Evolutionary conservation across 2,113 vertebrate genomes (phyloP), one percentile per base, ranked within the genome.

Genomic region (Neodon shergylaensis): DNA sequence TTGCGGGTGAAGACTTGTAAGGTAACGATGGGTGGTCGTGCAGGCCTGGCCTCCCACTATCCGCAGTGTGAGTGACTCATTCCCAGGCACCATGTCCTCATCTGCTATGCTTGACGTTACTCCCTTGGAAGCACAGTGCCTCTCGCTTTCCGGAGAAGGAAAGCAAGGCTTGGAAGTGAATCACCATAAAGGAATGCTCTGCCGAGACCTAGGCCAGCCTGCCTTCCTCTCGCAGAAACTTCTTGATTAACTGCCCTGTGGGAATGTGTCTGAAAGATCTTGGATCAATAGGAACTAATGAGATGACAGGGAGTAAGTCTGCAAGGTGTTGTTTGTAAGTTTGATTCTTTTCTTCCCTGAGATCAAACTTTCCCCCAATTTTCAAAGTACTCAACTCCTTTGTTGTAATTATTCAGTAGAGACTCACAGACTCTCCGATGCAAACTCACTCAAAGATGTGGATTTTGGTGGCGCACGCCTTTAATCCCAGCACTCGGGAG

Each of bases 331-430:
- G 17, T 72, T 78, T 87, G 31, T 54, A 78, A 70, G 6, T 88
- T 91, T 78, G 31, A 42, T 61, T 21, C 66, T 58, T 31, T 31
- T 16, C 11, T 42, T 28, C 3, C 2, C 52, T 6, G 70, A 44
- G 16, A 87, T 94, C 73, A 68, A 68, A 91, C 73, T 94, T 95
- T 66, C 28, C n/a, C 82, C 54, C 44, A 58, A 73, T 26, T 89
- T 96, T 47, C 58, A 92, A 90, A 96, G 70, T 44, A 84, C 24
- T 76, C n/a, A 65, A 26, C 42, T 79, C 9, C 44, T 74, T 63
- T 24, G 4, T 79, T 96, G 66, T 90, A 94, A 90, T 94, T 82
- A 81, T 26, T 88, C 42, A 5, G 12, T 49, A 72, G 90, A 94
- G 49, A 52, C 61, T 58, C 47, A 52, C 2, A 5, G 47, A 74